A percentile compares a stretch with the other conserved stretches of the same genome.
Evolutionary conservation across 2,888 invertebrate genomes (phyloP).

Genomic region (Clostera curtula): DNA sequence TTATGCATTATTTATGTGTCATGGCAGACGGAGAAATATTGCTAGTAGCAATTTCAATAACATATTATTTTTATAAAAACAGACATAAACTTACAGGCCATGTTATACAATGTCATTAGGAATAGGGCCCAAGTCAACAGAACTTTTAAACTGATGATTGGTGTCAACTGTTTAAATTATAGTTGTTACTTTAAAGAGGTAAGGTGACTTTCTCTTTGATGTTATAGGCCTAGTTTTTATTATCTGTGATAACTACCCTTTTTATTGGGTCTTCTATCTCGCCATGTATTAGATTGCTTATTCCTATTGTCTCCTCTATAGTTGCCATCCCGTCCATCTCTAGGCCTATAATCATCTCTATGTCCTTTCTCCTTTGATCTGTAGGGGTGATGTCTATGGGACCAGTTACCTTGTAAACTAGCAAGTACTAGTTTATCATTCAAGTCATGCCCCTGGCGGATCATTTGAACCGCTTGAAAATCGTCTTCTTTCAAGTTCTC

Average conservation of each 20-base stretch:
- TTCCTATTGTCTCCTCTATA: constrained; percentile 27
- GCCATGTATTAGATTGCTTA: constrained; percentile 35
- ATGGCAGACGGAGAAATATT: too few species aligned
- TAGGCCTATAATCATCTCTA: constrained; percentile 37
- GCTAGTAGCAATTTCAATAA: too few species aligned
- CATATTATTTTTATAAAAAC: too few species aligned
- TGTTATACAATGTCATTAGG: too few species aligned
- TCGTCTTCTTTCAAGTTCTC: constrained; percentile 42
- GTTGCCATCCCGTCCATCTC: constrained; percentile 28
- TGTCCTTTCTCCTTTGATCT: constrained; percentile 39
- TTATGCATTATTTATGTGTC: too few species aligned
- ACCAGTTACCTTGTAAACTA: constrained; percentile 69
- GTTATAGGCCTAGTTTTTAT: too few species aligned
- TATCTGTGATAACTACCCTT: constrained; percentile 39
- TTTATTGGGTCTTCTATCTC: constrained; percentile 43
- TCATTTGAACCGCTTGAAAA: constrained; percentile 23
- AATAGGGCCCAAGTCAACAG: too few species aligned
- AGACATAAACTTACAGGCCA: too few species aligned
- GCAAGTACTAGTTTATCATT: constrained; percentile 51
- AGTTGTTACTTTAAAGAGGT: too few species aligned
- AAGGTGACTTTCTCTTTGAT: too few species aligned
- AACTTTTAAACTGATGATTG: too few species aligned
- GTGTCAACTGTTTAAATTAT: too few species aligned
- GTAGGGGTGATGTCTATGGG: constrained; percentile 61
- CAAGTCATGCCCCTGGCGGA: constrained; percentile 29